Evolutionary conservation across 2,113 vertebrate species (phyloP), one percentile per base, ranked within the genome.

Genomic region (Pseudolaguvia tuberculata): DNA sequence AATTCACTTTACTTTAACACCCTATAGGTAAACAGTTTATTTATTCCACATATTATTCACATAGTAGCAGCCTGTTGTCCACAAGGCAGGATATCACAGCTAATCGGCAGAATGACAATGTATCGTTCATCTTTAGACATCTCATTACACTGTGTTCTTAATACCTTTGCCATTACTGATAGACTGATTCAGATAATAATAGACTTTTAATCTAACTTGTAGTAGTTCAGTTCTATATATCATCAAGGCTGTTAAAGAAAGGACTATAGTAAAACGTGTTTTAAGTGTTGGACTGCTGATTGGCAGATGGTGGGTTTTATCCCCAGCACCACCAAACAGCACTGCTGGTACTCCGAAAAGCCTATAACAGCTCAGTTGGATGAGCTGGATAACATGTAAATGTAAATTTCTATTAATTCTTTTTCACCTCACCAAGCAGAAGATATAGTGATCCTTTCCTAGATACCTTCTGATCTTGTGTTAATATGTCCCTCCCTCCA

Each of bases 11-110:
- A n/a, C n/a, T n/a, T 35, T 35, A 35, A 35, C 3, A 35, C 31
- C 31, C 31, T 35, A 4, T 61, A 17, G 8, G 31, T 15, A 62
- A 62, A 62, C 17, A 31, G n/a, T n/a, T n/a, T n/a, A n/a, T n/a
- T n/a, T n/a, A n/a, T n/a, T n/a, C n/a, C n/a, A n/a, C n/a, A n/a
- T n/a, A n/a, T n/a, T n/a, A n/a, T n/a, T n/a, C n/a, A n/a, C n/a
- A n/a, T n/a, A n/a, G n/a, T n/a, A n/a, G n/a, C n/a, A n/a, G n/a
- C n/a, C n/a, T n/a, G n/a, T n/a, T n/a, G n/a, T n/a, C 31, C 9
- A 42, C 39, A 42, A 42, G 39, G 39, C 1, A 84, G 59, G 73
- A 81, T 73, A 62, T 70, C 73, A 21, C 2, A 71, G 48, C 18
- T 20, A 35, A 69, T 57, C 29, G 2, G n/a, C 21, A 42, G 23